Evolutionary conservation across 2,113 vertebrate species (phyloP).

Genomic region (Urocitellus parryii): DNA sequence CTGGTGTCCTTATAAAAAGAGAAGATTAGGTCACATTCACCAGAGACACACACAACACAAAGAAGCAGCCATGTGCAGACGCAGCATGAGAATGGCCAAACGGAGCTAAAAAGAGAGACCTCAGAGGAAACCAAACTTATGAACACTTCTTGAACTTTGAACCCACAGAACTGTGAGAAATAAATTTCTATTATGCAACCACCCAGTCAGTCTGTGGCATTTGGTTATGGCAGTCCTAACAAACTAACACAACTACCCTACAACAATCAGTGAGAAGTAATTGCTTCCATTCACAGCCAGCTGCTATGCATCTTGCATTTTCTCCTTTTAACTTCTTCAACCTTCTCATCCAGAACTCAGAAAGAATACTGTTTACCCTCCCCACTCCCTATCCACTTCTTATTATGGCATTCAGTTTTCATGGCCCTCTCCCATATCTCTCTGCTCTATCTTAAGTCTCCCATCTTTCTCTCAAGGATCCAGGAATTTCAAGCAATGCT

Average conservation of each 20-base stretch:
- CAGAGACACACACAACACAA: fast-evolving
- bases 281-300: not conserved
- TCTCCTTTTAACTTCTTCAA: not conserved
- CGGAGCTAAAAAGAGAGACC: not conserved
- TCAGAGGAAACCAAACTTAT: not conserved
- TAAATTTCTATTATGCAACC: not conserved
- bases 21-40: not conserved
- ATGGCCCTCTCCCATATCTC: not conserved
- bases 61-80: not conserved
- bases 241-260: not conserved
- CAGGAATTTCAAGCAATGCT: not conserved
- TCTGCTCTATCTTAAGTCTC: not conserved
- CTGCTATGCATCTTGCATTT: not conserved
- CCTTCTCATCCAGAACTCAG: not conserved
- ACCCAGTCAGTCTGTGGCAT: not conserved
- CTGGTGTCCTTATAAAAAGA: not conserved
- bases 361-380: not conserved
- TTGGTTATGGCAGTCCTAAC: not conserved
- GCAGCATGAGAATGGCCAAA: not conserved
- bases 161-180: not conserved
- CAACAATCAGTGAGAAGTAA: not conserved
- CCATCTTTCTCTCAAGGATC: not conserved
- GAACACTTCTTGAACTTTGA: not conserved
- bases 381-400: not conserved
- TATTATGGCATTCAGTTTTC: not conserved